These are phyloP conservation scores for Heteromormyrus szaboi DNA, from an alignment of 2,797 vertebrate species.

Conservation along the genomic window DNA sequence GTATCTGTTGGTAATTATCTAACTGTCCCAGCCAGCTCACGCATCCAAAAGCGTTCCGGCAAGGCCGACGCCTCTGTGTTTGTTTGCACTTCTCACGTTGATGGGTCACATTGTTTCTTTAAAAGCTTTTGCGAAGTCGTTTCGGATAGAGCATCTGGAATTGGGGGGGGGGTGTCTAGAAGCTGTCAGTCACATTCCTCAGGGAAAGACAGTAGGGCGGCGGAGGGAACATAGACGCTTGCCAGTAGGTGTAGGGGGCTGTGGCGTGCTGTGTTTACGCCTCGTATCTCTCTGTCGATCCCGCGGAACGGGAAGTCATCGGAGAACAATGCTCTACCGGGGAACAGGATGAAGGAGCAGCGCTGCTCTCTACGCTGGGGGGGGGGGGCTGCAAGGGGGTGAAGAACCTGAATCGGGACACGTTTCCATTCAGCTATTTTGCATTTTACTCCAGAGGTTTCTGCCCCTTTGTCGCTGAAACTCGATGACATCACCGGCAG, in stretches of 20 bases:
- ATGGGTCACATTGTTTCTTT: background rate
- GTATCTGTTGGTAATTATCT: background rate
- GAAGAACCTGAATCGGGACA: background rate
- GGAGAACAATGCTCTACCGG: slow-evolving; percentile 14
- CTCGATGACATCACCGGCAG: background rate
- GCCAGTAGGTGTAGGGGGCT: background rate
- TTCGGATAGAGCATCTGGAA: background rate
- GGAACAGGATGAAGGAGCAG: slow-evolving; percentile 12
- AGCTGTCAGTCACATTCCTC: background rate
- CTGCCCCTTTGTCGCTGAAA: background rate
- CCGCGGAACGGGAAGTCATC: slow-evolving; percentile 10
- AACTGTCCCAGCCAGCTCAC: background rate
- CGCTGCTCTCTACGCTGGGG: background rate
- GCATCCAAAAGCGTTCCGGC: background rate
- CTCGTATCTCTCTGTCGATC: background rate
- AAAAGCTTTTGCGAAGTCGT: background rate
- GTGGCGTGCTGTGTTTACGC: slow-evolving; percentile 8
- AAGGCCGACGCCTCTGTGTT: background rate
- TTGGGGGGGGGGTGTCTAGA: background rate
- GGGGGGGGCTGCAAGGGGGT: background rate
- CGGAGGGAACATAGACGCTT: background rate
- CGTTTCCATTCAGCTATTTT: background rate
- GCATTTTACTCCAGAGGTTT: background rate
- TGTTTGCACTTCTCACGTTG: background rate
- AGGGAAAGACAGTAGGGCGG: background rate